Evolutionary conservation across 2,113 vertebrate genomes (phyloP), one percentile per base, ranked within the genome.

Genomic region (Paralichthys olivaceus): DNA sequence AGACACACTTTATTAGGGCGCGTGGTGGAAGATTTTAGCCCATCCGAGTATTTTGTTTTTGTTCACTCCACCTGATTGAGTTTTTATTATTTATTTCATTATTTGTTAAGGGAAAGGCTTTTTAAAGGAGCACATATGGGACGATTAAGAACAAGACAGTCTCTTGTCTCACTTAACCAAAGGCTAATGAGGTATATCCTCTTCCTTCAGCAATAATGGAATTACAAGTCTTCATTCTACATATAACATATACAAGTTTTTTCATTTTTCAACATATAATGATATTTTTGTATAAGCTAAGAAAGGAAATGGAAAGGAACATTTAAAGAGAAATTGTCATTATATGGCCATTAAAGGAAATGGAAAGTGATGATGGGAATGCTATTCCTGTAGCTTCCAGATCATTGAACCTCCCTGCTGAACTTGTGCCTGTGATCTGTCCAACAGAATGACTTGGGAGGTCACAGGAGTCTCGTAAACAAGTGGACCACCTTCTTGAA

Each of bases 401-500:
- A 28, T 55, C 20, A 49, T n/a, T 58, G 0, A 22, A 72, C 32
- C 2, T 34, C 0, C 34, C n/a, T 63, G 40, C 60, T 77, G 5
- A 69, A 23, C 2, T 22, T 47, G 2, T 73, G 17, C 54, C 34
- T 84, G 34, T 69, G 62, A n/a, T 80, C 20, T 89, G 9, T 81
- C 79, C 88, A 58, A 73, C 93, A 99, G 98, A 99, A 99, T 83
- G 98, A 99, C 75, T 95, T 99, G 34, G 98, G 98, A 45, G 98
- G 98, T 7, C 98, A 99, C 91, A 95, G 98, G 83, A 99, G 98
- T 86, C 95, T 99, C 55, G 97, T 99, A 29, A 99, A 99, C 87
- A 99, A 99, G 82, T 99, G 98, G 98, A 99, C 98, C 6, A 99
- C 98, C 14, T 99, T 99, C 79, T 91, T 99, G 26, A 99, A 99